Conservation (phyloP, 2,797 vertebrate genomes). For the Onychomys arenicola region DNA sequence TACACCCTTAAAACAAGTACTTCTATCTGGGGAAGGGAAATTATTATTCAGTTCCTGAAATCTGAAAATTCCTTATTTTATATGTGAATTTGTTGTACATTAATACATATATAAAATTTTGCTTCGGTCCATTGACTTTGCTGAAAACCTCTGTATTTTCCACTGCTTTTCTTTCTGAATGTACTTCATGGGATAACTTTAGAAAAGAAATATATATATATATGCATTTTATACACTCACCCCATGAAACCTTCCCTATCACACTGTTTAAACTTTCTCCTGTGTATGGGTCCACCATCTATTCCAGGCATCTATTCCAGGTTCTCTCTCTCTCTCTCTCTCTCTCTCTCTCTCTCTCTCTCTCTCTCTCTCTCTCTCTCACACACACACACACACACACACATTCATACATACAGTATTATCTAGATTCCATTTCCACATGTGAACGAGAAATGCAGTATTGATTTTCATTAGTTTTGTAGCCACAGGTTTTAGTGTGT, state of each 20-base stretch:
- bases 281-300: not conserved
- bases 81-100: not conserved
- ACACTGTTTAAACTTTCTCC: not conserved
- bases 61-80: not conserved
- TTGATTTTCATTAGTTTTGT: not conserved
- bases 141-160: not conserved
- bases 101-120: not conserved
- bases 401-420: not conserved
- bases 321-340: no score
- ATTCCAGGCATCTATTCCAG: no score
- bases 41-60: not conserved
- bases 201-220: not conserved
- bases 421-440: not conserved
- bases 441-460: not conserved
- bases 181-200: not conserved
- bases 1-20: conserved; percentile 39
- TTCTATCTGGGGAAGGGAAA: not conserved
- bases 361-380: no score
- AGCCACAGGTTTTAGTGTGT: not conserved
- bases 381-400: not conserved
- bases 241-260: not conserved
- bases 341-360: no score
- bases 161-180: not conserved
- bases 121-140: not conserved
- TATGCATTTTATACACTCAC: not conserved